Conservation (phyloP, 2,888 invertebrate genomes). For the Himalopsyche kuldschensis region DNA sequence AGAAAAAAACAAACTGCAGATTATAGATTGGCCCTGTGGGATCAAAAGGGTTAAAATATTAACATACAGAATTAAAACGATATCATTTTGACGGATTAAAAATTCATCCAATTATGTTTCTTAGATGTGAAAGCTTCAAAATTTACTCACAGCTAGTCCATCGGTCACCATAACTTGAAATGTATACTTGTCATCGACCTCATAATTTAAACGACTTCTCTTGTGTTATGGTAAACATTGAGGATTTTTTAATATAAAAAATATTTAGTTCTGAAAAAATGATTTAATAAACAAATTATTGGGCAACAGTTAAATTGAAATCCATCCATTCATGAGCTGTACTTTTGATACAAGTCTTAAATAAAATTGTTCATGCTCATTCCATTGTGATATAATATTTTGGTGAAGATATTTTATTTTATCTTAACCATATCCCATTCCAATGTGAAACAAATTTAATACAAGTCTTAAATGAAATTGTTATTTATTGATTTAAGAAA, state of each 20-base stretch:
- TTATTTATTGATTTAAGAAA: no score
- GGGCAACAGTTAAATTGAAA: neutral
- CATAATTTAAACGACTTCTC: conserved; percentile 85
- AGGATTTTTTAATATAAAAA: conserved; percentile 74
- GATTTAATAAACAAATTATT: neutral
- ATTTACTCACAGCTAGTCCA: conserved; percentile 64
- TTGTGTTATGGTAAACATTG: conserved; percentile 78
- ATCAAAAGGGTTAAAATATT: neutral
- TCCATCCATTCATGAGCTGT: neutral
- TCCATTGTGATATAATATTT: no score
- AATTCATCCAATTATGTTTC: neutral
- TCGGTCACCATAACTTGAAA: conserved; percentile 85
- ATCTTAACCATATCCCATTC: no score
- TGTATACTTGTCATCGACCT: conserved; percentile 68
- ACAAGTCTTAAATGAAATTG: no score
- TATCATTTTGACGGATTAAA: no score
- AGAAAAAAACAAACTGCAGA: no score
- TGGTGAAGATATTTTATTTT: no score
- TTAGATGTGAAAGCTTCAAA: neutral
- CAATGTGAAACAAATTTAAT: no score
- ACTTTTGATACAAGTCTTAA: no score
- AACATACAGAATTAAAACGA: neutral
- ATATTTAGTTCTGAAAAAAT: conserved; percentile 56
- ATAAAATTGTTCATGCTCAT: no score
- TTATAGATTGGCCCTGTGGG: no score